Base-by-base conservation (phyloP, 2,797 vertebrate species). In the Macropodus opercularis region DNA sequence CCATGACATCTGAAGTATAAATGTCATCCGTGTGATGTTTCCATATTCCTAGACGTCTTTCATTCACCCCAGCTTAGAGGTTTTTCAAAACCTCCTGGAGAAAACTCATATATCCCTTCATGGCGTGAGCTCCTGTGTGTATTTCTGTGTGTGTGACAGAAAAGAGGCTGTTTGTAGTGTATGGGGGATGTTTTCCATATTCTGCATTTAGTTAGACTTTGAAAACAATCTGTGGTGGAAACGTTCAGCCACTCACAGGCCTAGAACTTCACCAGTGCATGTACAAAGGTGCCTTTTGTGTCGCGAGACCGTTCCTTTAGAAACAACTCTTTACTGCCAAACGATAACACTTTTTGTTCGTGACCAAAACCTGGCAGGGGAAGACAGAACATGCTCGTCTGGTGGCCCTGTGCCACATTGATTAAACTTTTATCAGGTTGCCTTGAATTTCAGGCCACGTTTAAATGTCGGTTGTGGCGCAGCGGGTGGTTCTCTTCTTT, bases 21-120 rank as follows among this genome's bases (percentile, higher is more conserved):
- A 73, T 63, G 39, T 69, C 55, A 60, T 15, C 47, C 29, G 7
- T 43, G 8, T 48, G 26, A 44, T n/a, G 46, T 62, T 71, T 71
- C 36, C 24, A 22, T 63, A 21, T 38, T 53, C 31, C 31, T n/a
- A 47, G 15, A 17, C 13, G 18, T 32, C 26, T 62, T 18, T 26
- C 52, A 22, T 21, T 38, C 22, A 38, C 36, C n/a, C 76, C 29
- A n/a, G 42, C 38, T 75, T 41, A 52, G 62, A 34, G 52, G 65
- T 57, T 21, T 68, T 72, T 69, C 10, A 61, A 50, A 64, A 46
- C 29, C 17, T 27, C 3, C 18, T 12, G 24, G 35, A 56, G 31
- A 42, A 34, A 38, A 32, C 5, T 53, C 24, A 48, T 2, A 10
- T 36, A 23, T 49, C 31, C 53, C 32, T 18, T 56, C 23, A 67